phyloP scores from a whole-genome alignment of 2,797 vertebrate species.

The Pangasius larnaudii region DNA sequence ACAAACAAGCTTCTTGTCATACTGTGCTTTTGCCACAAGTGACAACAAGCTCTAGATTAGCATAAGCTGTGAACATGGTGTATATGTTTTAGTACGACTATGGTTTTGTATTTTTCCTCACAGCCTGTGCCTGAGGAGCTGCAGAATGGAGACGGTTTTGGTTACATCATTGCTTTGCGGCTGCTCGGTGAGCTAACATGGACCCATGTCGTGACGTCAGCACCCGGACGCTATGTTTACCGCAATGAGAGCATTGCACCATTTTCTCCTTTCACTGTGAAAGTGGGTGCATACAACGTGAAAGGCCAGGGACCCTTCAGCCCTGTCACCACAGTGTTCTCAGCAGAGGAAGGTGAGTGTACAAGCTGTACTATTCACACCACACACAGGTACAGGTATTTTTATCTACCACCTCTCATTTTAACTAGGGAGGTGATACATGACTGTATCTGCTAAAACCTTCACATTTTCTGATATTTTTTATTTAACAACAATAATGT shows the following conservation, averaged over 20 bases:
- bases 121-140: slow-evolving; percentile 95
- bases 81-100: slow-evolving; percentile 86
- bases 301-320: slow-evolving; percentile 96
- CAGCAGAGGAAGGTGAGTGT: slow-evolving; percentile 90
- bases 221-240: slow-evolving; percentile 88
- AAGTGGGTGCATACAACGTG: slow-evolving; percentile 95
- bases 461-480: neutral
- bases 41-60: slow-evolving; percentile 32
- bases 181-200: slow-evolving; percentile 86
- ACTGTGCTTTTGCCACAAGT: slow-evolving; percentile 19
- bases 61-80: slow-evolving; percentile 61
- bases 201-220: slow-evolving; percentile 93
- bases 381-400: slow-evolving; percentile 3
- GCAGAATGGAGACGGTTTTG: slow-evolving; percentile 94
- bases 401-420: slow-evolving; percentile 2
- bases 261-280: slow-evolving; percentile 92
- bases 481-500: neutral
- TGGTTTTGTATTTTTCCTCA: slow-evolving; percentile 81
- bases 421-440: neutral
- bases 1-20: slow-evolving; percentile 44
- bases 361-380: neutral
- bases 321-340: slow-evolving; percentile 87
- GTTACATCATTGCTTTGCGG: slow-evolving; percentile 94
- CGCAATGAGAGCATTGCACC: slow-evolving; percentile 92
- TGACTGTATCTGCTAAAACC: neutral